phyloP scores from a whole-genome alignment of 2,888 invertebrate genomes.

The Balanococcus diminutus region DNA sequence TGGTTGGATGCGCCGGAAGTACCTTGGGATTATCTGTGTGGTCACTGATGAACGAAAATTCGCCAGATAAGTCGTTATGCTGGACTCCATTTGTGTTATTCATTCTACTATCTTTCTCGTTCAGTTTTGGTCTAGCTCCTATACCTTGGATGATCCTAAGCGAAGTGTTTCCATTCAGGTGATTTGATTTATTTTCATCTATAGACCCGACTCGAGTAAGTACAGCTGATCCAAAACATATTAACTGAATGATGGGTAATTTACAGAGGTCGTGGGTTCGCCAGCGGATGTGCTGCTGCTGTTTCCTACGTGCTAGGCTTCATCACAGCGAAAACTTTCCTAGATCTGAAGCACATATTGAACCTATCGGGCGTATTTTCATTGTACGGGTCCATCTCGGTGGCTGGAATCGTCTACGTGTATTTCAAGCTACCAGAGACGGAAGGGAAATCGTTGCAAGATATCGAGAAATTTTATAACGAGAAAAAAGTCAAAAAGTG shows the following conservation, averaged over 20 bases:
- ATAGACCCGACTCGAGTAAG: too few relatives aligned
- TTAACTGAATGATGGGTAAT: not conserved
- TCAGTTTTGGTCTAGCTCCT: slow-evolving; percentile 62
- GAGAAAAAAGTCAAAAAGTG: slow-evolving; percentile 55
- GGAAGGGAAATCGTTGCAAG: slow-evolving; percentile 65
- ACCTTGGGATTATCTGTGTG: slow-evolving; percentile 46
- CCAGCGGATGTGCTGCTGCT: slow-evolving; percentile 66
- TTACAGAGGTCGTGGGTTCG: slow-evolving; percentile 65
- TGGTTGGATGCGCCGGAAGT: slow-evolving; percentile 62
- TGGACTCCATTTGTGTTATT: slow-evolving; percentile 63
- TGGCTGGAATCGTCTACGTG: slow-evolving; percentile 64
- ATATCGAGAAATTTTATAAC: slow-evolving; percentile 65
- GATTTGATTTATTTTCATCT: slow-evolving; percentile 27
- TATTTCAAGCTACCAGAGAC: slow-evolving; percentile 67
- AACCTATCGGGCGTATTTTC: slow-evolving; percentile 65
- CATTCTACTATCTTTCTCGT: slow-evolving; percentile 63
- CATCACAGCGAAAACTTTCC: slow-evolving; percentile 66
- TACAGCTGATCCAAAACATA: not conserved
- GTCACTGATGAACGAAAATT: slow-evolving; percentile 59
- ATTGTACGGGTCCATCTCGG: slow-evolving; percentile 64
- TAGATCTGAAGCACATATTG: slow-evolving; percentile 63
- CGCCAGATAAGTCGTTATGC: slow-evolving; percentile 60
- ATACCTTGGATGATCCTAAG: slow-evolving; percentile 68
- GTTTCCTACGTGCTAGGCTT: slow-evolving; percentile 66
- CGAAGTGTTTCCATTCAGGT: slow-evolving; percentile 68